These are phyloP conservation scores for Dipodomys merriami DNA, from an alignment of 2,113 vertebrate genomes.

Conservation along the genomic window DNA sequence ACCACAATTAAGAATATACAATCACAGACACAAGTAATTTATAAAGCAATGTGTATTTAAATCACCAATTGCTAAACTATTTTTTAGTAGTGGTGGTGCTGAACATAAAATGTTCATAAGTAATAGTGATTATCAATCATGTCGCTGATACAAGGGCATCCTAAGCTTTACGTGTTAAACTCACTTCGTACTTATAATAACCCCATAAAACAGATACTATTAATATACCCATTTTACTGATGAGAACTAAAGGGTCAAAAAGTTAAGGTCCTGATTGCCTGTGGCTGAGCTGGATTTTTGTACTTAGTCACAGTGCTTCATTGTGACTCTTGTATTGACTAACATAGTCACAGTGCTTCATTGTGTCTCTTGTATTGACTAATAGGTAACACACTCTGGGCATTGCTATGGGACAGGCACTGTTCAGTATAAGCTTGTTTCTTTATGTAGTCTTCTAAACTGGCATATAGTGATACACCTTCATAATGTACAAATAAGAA, in stretches of 20 bases:
- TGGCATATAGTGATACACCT: neutral
- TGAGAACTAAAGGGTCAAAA: neutral
- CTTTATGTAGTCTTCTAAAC: neutral
- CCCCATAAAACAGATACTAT: neutral
- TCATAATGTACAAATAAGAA: neutral
- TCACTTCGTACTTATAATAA: neutral
- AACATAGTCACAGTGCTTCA: neutral
- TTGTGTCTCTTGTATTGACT: neutral
- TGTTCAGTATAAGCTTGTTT: neutral
- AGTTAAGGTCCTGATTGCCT: neutral
- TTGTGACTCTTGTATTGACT: neutral
- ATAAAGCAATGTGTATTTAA: slow-evolving; percentile 17
- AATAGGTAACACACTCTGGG: neutral
- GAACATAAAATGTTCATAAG: neutral
- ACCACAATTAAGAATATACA: slow-evolving; percentile 20
- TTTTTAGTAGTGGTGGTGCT: neutral
- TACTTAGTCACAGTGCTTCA: neutral
- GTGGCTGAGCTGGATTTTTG: neutral
- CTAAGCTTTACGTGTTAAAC: neutral
- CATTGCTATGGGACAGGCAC: neutral
- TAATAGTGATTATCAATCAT: neutral
- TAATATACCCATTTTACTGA: neutral
- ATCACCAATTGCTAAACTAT: slow-evolving; percentile 37
- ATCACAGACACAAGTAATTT: slow-evolving; percentile 6
- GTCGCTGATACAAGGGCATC: neutral